These are phyloP conservation scores for Caenorhabditis doughertyi DNA, from an alignment of 2,888 invertebrate species.

Conservation along the genomic window DNA sequence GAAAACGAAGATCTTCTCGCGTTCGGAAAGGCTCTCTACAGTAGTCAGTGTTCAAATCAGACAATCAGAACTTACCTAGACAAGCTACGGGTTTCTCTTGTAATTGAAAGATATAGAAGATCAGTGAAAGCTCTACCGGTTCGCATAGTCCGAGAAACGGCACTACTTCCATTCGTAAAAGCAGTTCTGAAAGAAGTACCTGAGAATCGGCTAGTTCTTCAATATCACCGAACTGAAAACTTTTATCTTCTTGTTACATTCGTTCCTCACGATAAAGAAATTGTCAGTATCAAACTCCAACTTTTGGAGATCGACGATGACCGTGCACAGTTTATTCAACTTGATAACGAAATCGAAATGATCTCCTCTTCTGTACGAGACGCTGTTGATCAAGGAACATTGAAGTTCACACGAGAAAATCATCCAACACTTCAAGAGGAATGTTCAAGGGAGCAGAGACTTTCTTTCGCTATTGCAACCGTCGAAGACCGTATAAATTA, in stretches of 20 bases:
- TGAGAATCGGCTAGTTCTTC: constrained; percentile 69
- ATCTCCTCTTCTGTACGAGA: constrained; percentile 2
- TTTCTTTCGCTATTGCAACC: constrained; percentile 73
- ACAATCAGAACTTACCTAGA: constrained; percentile 59
- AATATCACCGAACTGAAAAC: constrained; percentile 72
- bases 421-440: background rate
- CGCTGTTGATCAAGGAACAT: constrained; percentile 17
- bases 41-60: constrained; percentile 44
- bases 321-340: constrained; percentile 53
- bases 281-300: constrained; percentile 58
- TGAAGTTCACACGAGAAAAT: background rate
- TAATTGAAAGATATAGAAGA: constrained; percentile 76
- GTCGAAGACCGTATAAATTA: constrained; percentile 79
- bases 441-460: constrained; percentile 49
- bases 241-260: constrained; percentile 73
- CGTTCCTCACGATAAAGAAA: constrained; percentile 40
- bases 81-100: constrained; percentile 69
- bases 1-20: constrained; percentile 62
- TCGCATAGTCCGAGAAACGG: constrained; percentile 53
- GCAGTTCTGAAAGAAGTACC: constrained; percentile 55
- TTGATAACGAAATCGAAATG: constrained; percentile 52
- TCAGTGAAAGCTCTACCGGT: constrained; percentile 75
- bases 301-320: constrained; percentile 58
- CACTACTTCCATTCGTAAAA: constrained; percentile 64
- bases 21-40: constrained; percentile 70